Evolutionary conservation across 2,113 vertebrate species (phyloP).

Genomic region (Balaeniceps rex): DNA sequence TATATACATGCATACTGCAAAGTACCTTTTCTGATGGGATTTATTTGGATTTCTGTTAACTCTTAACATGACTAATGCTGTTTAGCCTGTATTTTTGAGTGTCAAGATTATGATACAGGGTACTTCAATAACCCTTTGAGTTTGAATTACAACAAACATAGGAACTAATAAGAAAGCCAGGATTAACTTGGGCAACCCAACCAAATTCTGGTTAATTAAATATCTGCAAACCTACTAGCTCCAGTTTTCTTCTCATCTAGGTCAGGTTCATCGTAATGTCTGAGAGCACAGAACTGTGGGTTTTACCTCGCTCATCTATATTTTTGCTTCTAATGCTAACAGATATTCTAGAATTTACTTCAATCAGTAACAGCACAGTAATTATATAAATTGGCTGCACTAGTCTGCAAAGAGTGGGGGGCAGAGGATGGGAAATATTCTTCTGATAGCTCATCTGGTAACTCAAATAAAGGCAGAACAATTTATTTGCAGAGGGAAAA

Average conservation of each 20-base stretch:
- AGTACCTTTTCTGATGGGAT: neutral
- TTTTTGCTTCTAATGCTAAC: neutral
- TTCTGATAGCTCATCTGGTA: neutral
- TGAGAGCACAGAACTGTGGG: neutral
- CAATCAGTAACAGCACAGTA: neutral
- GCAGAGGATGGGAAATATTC: neutral
- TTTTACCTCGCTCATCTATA: neutral
- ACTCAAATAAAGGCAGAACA: neutral
- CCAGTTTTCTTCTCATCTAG: neutral
- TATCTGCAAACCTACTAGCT: neutral
- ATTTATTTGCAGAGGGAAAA: neutral
- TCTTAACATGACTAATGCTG: neutral
- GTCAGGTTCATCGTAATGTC: neutral
- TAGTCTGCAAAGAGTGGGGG: neutral
- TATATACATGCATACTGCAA: neutral
- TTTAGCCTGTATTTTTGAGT: neutral
- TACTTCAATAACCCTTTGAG: neutral
- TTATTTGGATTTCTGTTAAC: neutral
- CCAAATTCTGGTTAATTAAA: neutral
- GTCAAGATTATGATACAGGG: neutral
- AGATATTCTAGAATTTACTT: neutral
- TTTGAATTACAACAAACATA: neutral
- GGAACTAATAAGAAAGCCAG: neutral
- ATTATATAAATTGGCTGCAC: neutral
- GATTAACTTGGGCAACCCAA: neutral